These are phyloP conservation scores for Oxycera nigricornis DNA, from an alignment of 2,888 invertebrate species.

Conservation along the genomic window DNA sequence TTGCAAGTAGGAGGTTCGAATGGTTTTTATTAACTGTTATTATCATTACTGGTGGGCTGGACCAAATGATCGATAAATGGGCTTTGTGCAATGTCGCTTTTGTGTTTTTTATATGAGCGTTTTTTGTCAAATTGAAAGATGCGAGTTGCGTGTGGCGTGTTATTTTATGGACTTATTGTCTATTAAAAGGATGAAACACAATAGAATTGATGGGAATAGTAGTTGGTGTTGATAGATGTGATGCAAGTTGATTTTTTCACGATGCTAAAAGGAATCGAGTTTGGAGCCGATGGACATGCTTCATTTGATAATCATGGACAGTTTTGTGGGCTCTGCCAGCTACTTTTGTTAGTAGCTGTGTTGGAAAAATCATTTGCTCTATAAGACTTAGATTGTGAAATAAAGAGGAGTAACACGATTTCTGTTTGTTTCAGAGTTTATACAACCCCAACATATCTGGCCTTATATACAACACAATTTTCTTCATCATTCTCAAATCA, in stretches of 20 bases:
- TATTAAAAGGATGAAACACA: background rate
- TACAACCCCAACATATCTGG: slow-evolving; percentile 64
- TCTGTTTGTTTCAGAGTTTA: slow-evolving; percentile 57
- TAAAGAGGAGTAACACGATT: no score
- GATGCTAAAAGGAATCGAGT: no score
- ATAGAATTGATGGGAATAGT: background rate
- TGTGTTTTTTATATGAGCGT: background rate
- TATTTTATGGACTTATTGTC: background rate
- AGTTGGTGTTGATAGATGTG: no score
- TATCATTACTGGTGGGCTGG: slow-evolving; percentile 48
- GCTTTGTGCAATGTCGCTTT: background rate
- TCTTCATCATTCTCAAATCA: slow-evolving; percentile 61
- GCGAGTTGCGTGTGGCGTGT: slow-evolving; percentile 24
- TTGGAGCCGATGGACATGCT: no score
- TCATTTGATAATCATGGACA: no score
- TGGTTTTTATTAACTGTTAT: slow-evolving; percentile 39
- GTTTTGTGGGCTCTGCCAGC: no score
- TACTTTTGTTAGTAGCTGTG: no score
- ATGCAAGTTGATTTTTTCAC: no score
- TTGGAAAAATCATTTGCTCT: no score
- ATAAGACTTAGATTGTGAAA: no score
- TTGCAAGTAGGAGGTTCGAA: slow-evolving; percentile 26
- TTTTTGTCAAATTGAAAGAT: slow-evolving; percentile 2
- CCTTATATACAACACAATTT: slow-evolving; percentile 64
- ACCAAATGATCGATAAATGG: slow-evolving; percentile 46